Percentiles rank a stretch among this genome's conserved stretches.
These are phyloP conservation scores for Sphaerodactylus townsendi DNA, from an alignment of 2,113 vertebrate species.

Conservation along the genomic window DNA sequence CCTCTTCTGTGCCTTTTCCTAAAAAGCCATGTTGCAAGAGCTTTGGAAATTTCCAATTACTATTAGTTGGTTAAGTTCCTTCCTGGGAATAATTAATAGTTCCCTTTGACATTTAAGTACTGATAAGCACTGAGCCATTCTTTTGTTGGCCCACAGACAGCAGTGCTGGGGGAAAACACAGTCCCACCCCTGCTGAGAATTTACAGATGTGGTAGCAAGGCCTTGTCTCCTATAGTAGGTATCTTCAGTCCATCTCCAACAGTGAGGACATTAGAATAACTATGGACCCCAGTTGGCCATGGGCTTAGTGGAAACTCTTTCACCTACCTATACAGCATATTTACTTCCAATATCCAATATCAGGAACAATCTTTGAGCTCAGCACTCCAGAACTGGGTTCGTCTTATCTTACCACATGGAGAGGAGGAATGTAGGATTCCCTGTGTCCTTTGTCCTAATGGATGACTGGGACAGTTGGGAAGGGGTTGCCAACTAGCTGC, in stretches of 20 bases:
- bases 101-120: neutral
- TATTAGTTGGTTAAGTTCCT: neutral
- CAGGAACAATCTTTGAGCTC: too few relatives aligned
- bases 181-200: neutral
- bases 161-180: neutral
- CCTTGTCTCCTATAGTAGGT: neutral
- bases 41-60: constrained; percentile 6
- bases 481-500: too few relatives aligned
- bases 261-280: neutral
- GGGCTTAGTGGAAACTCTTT: neutral
- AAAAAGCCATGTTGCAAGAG: neutral
- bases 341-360: too few relatives aligned
- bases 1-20: neutral
- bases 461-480: too few relatives aligned
- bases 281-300: neutral
- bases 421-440: too few relatives aligned
- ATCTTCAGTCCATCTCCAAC: neutral
- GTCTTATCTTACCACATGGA: too few relatives aligned
- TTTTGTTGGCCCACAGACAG: neutral
- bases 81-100: constrained; percentile 8
- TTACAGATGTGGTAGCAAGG: neutral
- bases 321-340: neutral
- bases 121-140: neutral
- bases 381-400: too few relatives aligned
- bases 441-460: too few relatives aligned